Evolutionary conservation across 2,888 invertebrate species (phyloP), one percentile per base, ranked within the genome.

Genomic region (Tridacna gigas): DNA sequence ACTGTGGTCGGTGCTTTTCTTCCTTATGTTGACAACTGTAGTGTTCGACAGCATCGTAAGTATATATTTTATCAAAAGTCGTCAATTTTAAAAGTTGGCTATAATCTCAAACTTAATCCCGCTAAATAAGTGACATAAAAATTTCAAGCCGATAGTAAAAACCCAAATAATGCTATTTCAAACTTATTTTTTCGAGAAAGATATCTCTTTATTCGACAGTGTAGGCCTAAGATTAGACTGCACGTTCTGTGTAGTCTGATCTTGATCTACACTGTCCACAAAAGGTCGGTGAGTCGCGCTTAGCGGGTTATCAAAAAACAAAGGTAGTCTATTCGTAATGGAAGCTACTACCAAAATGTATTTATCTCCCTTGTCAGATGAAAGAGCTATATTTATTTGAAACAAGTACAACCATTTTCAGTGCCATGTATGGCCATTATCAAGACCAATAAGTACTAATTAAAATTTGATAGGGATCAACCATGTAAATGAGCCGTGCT

Each of bases 1-100:
- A 97, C 92, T 96, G 97, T 81, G 97, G 97, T 37, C 91, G 7
- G 67, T 90, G 15, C 82, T 91, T 51, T 91, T 91, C 85, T 91
- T 91, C 77, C 67, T 91, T 25, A 91, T 91, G 90, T 82, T 91
- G 86, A 83, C 89, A 60, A 90, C 82, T 18, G 79, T 82, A 18
- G 76, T 71, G 1, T 79, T 79, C 56, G 79, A 79, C 26, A 79
- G 82, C 28, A n/a, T 74, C 60, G 82, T 82, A 78, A 74, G 48
- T 26, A 20, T 60, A 7, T 28, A 22, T 51, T 47, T 73, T 18
- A 22, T 25, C 63, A 63, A 37, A 37, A 37, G 1, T 3, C 5
- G 25, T 13, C 25, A 63, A 2, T n/a, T 63, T 63, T 56, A 4
- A 18, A 56, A 56, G 18, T 56, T 56, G 56, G 2, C 9, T 20